These are phyloP conservation scores for Nemurella pictetii DNA, from an alignment of 2,888 invertebrate species.

Conservation along the genomic window DNA sequence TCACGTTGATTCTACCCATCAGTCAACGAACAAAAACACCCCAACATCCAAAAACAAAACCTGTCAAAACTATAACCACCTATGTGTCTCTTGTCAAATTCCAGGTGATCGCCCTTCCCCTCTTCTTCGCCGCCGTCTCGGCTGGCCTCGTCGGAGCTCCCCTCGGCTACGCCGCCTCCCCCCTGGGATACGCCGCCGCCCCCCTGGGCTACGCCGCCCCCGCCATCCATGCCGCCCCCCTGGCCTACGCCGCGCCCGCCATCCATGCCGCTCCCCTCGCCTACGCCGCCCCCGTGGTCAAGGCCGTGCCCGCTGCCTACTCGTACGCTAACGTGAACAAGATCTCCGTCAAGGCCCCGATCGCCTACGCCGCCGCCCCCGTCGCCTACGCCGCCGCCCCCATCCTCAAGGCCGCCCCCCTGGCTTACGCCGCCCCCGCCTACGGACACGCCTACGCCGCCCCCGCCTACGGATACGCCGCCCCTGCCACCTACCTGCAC, in stretches of 20 bases:
- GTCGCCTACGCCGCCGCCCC: slow-evolving; percentile 49
- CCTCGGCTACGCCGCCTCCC: slow-evolving; percentile 45
- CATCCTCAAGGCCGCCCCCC: slow-evolving; percentile 47
- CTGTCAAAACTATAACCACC: not conserved
- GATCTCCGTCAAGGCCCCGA: slow-evolving; percentile 53
- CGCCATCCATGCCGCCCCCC: slow-evolving; percentile 42
- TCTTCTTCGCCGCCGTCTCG: slow-evolving; percentile 49
- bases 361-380: slow-evolving; percentile 64
- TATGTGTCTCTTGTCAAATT: not conserved
- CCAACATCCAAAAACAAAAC: not conserved
- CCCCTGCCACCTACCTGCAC: slow-evolving; percentile 21
- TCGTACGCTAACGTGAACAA: slow-evolving; percentile 68
- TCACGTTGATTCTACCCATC: too few species aligned
- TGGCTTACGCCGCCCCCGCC: slow-evolving; percentile 39
- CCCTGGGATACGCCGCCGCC: slow-evolving; percentile 34
- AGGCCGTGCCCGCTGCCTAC: slow-evolving; percentile 61
- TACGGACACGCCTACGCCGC: slow-evolving; percentile 13
- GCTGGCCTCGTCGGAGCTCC: slow-evolving; percentile 52
- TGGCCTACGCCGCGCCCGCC: slow-evolving; percentile 51
- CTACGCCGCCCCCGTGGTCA: slow-evolving; percentile 46
- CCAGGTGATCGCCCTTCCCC: slow-evolving; percentile 37
- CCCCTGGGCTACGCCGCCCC: slow-evolving; percentile 40
- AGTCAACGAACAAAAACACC: too few species aligned
- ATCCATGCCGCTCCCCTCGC: slow-evolving; percentile 46
- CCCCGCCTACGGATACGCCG: slow-evolving; percentile 11